Percentiles rank a stretch among this genome's conserved stretches.
phyloP scores from a whole-genome alignment of 1,140 invertebrate genomes.

The Drosophila subpulchrella region DNA sequence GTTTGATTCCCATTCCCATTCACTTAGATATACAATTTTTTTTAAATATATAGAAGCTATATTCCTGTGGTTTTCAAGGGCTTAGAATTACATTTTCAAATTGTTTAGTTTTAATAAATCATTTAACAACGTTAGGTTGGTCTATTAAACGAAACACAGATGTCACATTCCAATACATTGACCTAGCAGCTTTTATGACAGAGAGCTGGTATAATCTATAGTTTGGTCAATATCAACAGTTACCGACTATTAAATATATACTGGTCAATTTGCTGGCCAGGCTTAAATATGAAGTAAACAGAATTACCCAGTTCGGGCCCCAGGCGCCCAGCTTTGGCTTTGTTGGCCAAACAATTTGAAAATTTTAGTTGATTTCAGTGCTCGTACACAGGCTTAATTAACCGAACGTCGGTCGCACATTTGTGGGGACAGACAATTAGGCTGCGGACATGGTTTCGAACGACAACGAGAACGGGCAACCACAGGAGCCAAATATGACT shows the following conservation, averaged over 20 bases:
- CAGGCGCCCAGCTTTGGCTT: slow-evolving; percentile 1
- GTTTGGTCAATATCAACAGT: not conserved
- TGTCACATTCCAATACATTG: not conserved
- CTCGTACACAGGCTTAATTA: slow-evolving; percentile 50
- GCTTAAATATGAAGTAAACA: slow-evolving; percentile 16
- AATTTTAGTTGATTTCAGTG: slow-evolving; percentile 44
- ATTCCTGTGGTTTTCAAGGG: no score
- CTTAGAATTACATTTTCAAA: no score
- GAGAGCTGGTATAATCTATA: not conserved
- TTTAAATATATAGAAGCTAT: no score
- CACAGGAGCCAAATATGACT: slow-evolving; percentile 43
- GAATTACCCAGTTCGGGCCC: slow-evolving; percentile 9
- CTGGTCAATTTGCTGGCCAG: slow-evolving; percentile 5
- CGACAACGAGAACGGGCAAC: slow-evolving; percentile 15
- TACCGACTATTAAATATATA: not conserved
- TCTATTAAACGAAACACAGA: not conserved
- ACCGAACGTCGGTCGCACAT: slow-evolving; percentile 47
- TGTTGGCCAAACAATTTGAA: slow-evolving; percentile 43
- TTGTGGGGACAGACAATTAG: slow-evolving; percentile 63
- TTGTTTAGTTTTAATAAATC: no score
- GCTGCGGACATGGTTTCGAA: slow-evolving; percentile 43
- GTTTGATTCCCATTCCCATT: not conserved
- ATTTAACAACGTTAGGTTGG: no score
- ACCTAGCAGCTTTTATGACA: not conserved
- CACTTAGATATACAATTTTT: no score